Evolutionary conservation across 2,888 invertebrate genomes (phyloP).

Genomic region (Camptogramma bilineatum): DNA sequence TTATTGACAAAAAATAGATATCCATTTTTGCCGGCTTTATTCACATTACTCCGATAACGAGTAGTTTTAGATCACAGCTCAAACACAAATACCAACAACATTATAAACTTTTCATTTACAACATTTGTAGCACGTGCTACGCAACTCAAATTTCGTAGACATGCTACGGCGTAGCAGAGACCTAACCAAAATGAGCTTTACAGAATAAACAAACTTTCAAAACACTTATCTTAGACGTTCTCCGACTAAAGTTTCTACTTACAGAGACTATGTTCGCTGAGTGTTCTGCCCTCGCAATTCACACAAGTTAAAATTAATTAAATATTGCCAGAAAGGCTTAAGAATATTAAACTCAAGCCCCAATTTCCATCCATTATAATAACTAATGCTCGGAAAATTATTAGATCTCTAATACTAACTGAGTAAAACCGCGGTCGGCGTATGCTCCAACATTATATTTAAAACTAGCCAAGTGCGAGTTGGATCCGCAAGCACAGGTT

Average conservation of each 20-base stretch:
- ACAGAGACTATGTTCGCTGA: too few relatives aligned
- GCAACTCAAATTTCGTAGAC: conserved; percentile 12
- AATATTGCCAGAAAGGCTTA: too few relatives aligned
- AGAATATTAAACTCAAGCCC: too few relatives aligned
- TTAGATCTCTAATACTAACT: too few relatives aligned
- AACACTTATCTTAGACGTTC: not conserved
- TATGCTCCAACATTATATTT: too few relatives aligned
- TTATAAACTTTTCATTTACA: not conserved
- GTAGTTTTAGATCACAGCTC: not conserved
- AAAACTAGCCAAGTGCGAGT: too few relatives aligned
- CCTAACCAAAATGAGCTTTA: not conserved
- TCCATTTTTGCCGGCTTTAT: not conserved
- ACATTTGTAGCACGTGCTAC: not conserved
- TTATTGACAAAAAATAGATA: not conserved
- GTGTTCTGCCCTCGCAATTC: not conserved
- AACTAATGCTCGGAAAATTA: too few relatives aligned
- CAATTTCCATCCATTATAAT: too few relatives aligned
- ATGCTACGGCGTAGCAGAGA: conserved; percentile 12
- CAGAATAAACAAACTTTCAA: not conserved
- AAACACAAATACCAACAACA: not conserved
- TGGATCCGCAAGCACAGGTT: too few relatives aligned
- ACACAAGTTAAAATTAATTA: too few relatives aligned
- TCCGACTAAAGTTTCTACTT: not conserved
- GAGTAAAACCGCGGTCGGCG: too few relatives aligned
- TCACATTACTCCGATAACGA: not conserved